Evolutionary conservation across 2,888 invertebrate genomes (phyloP), one percentile per base, ranked within the genome.

Genomic region (Chrysomela aeneicollis): DNA sequence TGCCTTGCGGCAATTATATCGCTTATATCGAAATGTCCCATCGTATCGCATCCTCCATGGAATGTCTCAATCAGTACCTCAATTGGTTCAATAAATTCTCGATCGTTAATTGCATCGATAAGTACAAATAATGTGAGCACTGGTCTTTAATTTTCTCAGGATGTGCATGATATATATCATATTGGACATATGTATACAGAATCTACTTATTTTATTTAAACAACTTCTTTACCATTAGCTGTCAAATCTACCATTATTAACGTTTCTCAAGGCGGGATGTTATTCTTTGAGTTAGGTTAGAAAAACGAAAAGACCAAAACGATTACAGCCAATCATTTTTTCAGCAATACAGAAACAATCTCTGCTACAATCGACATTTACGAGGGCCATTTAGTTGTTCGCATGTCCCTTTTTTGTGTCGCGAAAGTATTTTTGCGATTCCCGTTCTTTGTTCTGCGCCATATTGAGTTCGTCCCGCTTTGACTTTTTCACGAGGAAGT

Each of bases 401-500:
- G 35, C 35, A 35, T 35, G 35, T 10, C 35, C 35, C 10, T 12
- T 35, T 35, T 35, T 35, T 35, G 9, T 26, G 12, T 12, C 2
- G 35, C 35, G 9, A 12, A 12, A 35, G 2, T 2, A 9, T 35
- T 35, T 35, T 35, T 35, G 9, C 10, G 10, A 5, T 5, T 12
- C 10, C 35, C 35, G 6, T 2, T 35, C 35, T 35, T 35, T 35
- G 61, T 62, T 65, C 53, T 26, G 58, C 47, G 58, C 49, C 58
- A 58, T 61, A 61, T 59, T 51, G 51, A 64, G 51, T 42, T 51
- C 54, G 59, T 50, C 61, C 47, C 58, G 58, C 6, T 3, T 26
- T 53, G 61, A 62, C 61, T 67, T 67, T 61, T 67, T 67, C 67
- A 67, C 67, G 67, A 67, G 69, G 69, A 69, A 69, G 69, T 67